phyloP scores from a whole-genome alignment of 2,797 vertebrate species.

The Forpus xanthops region DNA sequence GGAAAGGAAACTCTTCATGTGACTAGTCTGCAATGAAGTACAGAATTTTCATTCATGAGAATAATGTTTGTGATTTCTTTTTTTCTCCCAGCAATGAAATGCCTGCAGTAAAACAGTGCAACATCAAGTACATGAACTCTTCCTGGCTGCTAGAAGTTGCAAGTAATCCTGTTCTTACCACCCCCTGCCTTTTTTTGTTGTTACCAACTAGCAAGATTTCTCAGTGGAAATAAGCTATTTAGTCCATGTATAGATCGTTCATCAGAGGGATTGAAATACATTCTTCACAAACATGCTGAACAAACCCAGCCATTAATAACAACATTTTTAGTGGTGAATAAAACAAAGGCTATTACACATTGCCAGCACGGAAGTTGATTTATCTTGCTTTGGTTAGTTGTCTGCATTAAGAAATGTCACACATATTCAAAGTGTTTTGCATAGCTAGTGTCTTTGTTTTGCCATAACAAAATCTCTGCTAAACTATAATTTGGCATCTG shows the following conservation, averaged over 20 bases:
- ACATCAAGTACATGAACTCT: not conserved
- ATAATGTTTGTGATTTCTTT: not conserved
- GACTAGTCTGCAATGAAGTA: not conserved
- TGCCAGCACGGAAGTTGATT: constrained; percentile 30
- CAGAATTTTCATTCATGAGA: constrained; percentile 17
- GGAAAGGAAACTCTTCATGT: not conserved
- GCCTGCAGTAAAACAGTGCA: not conserved
- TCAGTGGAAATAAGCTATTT: constrained; percentile 35
- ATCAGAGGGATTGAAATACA: constrained; percentile 27
- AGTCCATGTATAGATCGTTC: not conserved
- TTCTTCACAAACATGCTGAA: constrained; percentile 17
- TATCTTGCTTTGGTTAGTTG: constrained; percentile 23
- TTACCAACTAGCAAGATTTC: not conserved
- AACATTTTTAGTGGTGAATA: constrained; percentile 12
- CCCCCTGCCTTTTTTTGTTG: not conserved
- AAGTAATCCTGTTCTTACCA: not conserved
- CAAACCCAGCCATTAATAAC: constrained; percentile 24
- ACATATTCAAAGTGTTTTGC: constrained; percentile 20
- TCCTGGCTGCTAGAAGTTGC: not conserved
- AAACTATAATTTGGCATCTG: not conserved
- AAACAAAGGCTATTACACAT: constrained; percentile 20
- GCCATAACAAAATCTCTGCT: not conserved
- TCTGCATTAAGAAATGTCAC: constrained; percentile 33
- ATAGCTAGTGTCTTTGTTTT: constrained; percentile 19
- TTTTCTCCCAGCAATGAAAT: not conserved